Evolutionary conservation across 1,140 invertebrate species (phyloP).

Genomic region (Nasonia longicornis): DNA sequence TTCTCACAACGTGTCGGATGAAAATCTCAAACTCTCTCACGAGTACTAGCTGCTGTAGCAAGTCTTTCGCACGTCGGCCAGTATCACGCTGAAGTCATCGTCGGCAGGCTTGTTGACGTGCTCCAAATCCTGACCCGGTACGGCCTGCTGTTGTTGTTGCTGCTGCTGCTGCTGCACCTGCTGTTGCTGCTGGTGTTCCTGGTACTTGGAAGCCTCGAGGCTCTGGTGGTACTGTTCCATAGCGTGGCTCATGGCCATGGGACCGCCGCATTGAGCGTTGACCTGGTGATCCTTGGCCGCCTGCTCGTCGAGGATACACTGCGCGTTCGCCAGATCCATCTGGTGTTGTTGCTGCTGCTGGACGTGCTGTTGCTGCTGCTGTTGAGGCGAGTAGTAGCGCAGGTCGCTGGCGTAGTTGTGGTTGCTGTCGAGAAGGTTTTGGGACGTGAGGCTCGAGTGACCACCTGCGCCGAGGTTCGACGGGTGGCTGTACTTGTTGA

Average conservation of each 20-base stretch:
- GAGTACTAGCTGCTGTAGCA: conserved; percentile 82
- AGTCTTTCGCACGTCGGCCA: conserved; percentile 86
- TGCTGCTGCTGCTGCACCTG: conserved; percentile 69
- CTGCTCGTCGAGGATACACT: conserved; percentile 65
- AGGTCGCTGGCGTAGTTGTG: conserved; percentile 70
- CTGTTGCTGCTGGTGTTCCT: conserved; percentile 64
- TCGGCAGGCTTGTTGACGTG: conserved; percentile 74
- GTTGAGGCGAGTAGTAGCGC: conserved; percentile 63
- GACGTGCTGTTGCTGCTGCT: conserved; percentile 67
- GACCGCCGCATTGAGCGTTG: conserved; percentile 56
- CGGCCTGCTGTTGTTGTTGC: conserved; percentile 45
- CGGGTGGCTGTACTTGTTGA: conserved; percentile 68
- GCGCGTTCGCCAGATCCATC: conserved; percentile 60
- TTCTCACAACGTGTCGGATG: conserved; percentile 23
- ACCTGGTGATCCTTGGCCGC: conserved; percentile 60
- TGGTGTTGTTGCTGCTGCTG: conserved; percentile 61
- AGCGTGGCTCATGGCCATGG: conserved; percentile 46
- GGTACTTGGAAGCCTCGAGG: conserved; percentile 63
- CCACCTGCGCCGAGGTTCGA: conserved; percentile 40
- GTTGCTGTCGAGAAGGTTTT: conserved; percentile 67
- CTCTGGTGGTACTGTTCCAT: conserved; percentile 65
- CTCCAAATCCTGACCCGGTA: conserved; percentile 61
- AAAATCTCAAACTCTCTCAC: background rate
- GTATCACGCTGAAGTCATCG: conserved; percentile 87
- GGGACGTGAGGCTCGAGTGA: conserved; percentile 61